These are phyloP conservation scores for Sebastes kiyomatsui DNA, from an alignment of 2,797 vertebrate species.

Conservation along the genomic window DNA sequence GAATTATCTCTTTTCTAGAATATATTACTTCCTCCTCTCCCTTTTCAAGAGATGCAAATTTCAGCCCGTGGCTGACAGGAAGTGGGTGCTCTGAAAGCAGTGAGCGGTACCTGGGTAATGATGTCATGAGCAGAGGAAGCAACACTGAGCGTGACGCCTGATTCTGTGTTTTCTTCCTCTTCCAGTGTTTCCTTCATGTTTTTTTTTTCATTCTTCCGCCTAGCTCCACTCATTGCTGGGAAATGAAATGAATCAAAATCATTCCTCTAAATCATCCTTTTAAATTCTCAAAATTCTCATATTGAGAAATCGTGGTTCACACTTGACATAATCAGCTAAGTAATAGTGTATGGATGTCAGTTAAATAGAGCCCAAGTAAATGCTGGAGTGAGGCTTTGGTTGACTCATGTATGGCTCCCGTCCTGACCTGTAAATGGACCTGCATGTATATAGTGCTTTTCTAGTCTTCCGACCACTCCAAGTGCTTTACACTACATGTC, in stretches of 20 bases:
- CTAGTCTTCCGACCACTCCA: too few relatives aligned
- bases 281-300: background rate
- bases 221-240: slow-evolving; percentile 14
- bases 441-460: too few relatives aligned
- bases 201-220: slow-evolving; percentile 33
- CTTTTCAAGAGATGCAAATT: slow-evolving; percentile 37
- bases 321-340: background rate
- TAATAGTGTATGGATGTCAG: background rate
- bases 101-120: slow-evolving; percentile 33
- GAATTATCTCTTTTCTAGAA: background rate
- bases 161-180: slow-evolving; percentile 65
- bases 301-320: background rate
- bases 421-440: background rate
- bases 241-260: slow-evolving; percentile 6
- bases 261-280: background rate
- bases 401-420: slow-evolving; percentile 5
- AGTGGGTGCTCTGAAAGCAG: slow-evolving; percentile 57
- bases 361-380: slow-evolving; percentile 23
- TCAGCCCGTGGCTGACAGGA: slow-evolving; percentile 56
- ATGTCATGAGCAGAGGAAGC: slow-evolving; percentile 67
- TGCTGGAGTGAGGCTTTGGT: slow-evolving; percentile 11
- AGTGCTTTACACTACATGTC: too few relatives aligned
- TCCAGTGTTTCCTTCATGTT: slow-evolving; percentile 46
- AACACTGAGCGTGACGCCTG: slow-evolving; percentile 52
- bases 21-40: background rate